These are phyloP conservation scores for Hydroisotoma schaefferi DNA, from an alignment of 2,888 invertebrate species.

Conservation along the genomic window DNA sequence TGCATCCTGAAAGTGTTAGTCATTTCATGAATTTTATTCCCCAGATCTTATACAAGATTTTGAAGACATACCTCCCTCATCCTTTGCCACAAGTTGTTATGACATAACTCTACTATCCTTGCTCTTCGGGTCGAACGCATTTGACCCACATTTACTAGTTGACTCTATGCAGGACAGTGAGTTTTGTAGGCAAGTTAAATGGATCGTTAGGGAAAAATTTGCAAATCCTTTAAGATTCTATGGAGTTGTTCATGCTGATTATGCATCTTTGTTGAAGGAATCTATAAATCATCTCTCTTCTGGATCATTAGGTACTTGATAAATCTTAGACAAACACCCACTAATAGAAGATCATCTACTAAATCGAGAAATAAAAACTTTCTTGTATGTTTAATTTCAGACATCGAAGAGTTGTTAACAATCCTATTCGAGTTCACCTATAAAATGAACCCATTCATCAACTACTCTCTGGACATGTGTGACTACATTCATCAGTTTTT, in stretches of 20 bases:
- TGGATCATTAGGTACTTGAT: conserved; percentile 21
- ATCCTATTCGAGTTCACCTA: conserved; percentile 35
- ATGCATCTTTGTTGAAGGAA: conserved; percentile 18
- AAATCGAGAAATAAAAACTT: background rate
- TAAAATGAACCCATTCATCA: conserved; percentile 36
- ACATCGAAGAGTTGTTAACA: conserved; percentile 37
- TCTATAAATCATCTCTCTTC: conserved; percentile 31
- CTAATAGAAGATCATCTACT: background rate
- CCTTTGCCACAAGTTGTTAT: background rate
- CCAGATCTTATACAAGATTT: background rate
- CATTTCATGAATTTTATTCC: too few species aligned
- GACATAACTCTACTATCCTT: conserved; percentile 23
- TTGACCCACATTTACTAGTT: conserved; percentile 24
- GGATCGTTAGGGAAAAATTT: conserved; percentile 27
- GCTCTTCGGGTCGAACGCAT: conserved; percentile 22
- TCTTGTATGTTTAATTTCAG: conserved; percentile 15
- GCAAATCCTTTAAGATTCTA: conserved; percentile 20
- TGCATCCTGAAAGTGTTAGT: too few species aligned
- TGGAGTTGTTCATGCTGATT: conserved; percentile 10
- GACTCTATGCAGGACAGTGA: conserved; percentile 13
- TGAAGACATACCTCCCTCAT: background rate
- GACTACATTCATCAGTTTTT: conserved; percentile 42
- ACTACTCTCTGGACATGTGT: conserved; percentile 34
- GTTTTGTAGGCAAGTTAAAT: conserved; percentile 26
- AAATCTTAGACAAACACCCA: background rate